A percentile compares a stretch with the other conserved stretches of the same genome.
Conservation (phyloP, 1,140 invertebrate genomes). For the Pogonus chalceus region DNA sequence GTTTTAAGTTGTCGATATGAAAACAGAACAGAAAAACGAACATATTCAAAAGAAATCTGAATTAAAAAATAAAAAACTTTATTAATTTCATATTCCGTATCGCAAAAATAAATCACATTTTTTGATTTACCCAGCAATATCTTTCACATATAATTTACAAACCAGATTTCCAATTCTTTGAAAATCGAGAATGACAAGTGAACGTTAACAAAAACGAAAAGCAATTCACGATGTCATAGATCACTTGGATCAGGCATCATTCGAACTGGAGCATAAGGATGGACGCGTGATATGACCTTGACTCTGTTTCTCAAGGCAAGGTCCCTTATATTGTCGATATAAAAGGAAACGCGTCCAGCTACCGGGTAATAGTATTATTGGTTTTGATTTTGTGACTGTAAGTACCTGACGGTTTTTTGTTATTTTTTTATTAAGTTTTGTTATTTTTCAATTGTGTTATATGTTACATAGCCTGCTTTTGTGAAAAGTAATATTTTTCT, state of each 20-base stretch:
- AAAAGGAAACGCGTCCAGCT: neutral
- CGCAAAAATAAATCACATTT: no score
- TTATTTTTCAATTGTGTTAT: neutral
- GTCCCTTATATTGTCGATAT: neutral
- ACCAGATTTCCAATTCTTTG: no score
- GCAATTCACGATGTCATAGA: neutral
- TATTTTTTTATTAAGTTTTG: neutral
- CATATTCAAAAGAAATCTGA: no score
- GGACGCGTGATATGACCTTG: conserved; percentile 10
- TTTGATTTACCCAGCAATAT: no score
- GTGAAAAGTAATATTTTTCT: no score
- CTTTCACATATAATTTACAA: no score
- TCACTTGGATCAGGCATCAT: neutral
- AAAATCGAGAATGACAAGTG: neutral
- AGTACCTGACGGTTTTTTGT: neutral
- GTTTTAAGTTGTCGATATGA: no score
- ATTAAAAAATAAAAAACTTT: no score
- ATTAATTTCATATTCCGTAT: no score
- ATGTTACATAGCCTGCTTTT: no score
- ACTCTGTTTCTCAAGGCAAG: conserved; percentile 16
- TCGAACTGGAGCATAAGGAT: neutral
- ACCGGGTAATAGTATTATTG: neutral
- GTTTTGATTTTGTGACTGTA: neutral
- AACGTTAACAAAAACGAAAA: neutral
- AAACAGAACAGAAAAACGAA: no score